Conservation (phyloP, 2,113 vertebrate species). For the Rhinichthys klamathensis region DNA sequence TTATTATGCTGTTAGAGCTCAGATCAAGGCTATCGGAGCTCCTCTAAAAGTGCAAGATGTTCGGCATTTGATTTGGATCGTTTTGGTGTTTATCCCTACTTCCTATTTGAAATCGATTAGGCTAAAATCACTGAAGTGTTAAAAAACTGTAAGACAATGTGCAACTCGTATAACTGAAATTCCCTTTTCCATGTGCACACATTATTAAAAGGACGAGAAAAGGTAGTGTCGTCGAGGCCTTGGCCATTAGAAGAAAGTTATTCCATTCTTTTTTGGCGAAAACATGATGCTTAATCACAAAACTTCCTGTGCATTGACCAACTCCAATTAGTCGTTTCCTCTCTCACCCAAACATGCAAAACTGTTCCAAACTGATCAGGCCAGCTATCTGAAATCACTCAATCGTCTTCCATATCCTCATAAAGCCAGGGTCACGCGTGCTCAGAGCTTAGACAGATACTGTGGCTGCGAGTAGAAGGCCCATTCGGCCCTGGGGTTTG, state of each 20-base stretch:
- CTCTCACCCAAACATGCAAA: not conserved
- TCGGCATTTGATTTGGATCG: not conserved
- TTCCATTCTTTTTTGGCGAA: not conserved
- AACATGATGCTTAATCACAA: not conserved
- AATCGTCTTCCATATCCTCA: too few species aligned
- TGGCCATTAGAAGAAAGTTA: not conserved
- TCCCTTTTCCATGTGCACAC: not conserved
- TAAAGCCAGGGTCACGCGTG: not conserved
- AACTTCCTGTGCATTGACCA: not conserved
- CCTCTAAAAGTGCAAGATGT: not conserved
- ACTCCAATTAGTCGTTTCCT: not conserved
- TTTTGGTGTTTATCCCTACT: not conserved
- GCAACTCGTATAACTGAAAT: not conserved
- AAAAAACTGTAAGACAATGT: not conserved
- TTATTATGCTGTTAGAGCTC: not conserved
- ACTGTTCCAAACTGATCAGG: not conserved
- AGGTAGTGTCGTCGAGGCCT: not conserved
- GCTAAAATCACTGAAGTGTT: not conserved
- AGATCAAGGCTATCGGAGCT: not conserved
- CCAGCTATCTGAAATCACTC: not conserved
- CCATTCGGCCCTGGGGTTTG: slow-evolving; percentile 61
- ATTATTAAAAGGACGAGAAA: not conserved
- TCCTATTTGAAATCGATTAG: not conserved
- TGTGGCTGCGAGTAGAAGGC: slow-evolving; percentile 60
- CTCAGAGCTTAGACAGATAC: slow-evolving; percentile 45